Evolutionary conservation across 92 coral and sea anemone species (phyloP), one percentile per base, ranked within the genome.

Genomic region (Meandrina meandrites): DNA sequence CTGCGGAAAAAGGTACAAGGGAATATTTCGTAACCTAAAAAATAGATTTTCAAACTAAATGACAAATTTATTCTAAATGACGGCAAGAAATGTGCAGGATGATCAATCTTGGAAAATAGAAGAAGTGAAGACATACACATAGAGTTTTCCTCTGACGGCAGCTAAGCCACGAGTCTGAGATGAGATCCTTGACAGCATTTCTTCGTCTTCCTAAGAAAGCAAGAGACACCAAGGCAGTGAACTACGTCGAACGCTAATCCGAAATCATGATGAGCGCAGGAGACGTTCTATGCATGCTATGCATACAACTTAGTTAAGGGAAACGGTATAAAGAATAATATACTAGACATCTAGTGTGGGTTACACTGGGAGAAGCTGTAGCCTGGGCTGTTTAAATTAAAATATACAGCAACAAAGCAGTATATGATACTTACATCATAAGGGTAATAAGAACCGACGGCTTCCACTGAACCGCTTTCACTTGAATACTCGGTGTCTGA

Each of bases 111-210:
- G 80, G 9, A 34, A 13, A 30, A 6, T 16, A 18, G 2, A 28
- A 7, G 5, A 75, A 32, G 11, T 17, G 89, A 31, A 32, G n/a
- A 80, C 98, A 68, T 89, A 94, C 98, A 94, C 94, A 70, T 93
- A 94, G 19, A 94, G 94, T 67, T 92, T 92, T 27, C 98, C 95
- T 78, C 94, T 79, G 36, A 89, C 88, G 2, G 94, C 92, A 13
- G 94, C 90, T 75, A 94, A 86, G 30, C 93, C 96, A 21, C 85
- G 80, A 24, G 94, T 83, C 50, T 91, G 80, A 32, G 86, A 86
- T 17, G 93, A 68, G 16, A 94, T 90, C 50, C 87, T 91, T 1
- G 87, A 73, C 72, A 91, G 87, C 67, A 91, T 80, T 76, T 94
- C 94, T 16, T 90, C 93, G 70, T 94, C 96, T 81, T 94, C 98